Percentiles rank a stretch among this genome's conserved stretches.
These are phyloP conservation scores for Linurgus olivaceus DNA, from an alignment of 2,797 vertebrate genomes.

Conservation along the genomic window DNA sequence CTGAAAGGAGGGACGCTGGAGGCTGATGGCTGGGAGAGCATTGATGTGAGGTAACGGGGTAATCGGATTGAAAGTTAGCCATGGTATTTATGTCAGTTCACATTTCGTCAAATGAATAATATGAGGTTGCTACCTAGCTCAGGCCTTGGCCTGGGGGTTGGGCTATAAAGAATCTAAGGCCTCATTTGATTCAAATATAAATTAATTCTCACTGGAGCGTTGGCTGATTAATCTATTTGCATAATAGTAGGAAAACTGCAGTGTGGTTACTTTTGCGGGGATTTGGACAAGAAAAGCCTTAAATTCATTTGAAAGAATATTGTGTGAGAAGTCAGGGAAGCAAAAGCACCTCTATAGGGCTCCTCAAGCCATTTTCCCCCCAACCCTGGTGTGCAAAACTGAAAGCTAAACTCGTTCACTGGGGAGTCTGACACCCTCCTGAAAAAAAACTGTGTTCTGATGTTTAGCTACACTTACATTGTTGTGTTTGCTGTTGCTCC, in stretches of 20 bases:
- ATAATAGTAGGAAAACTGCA: constrained; percentile 92
- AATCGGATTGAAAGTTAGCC: constrained; percentile 97
- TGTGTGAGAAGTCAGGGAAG: constrained; percentile 77
- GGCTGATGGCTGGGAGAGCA: constrained; percentile 88
- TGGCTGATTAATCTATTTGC: constrained; percentile 92
- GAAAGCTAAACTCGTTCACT: not conserved
- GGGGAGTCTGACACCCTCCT: not conserved
- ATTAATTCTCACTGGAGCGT: constrained; percentile 92
- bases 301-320: constrained; percentile 77
- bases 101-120: constrained; percentile 94
- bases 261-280: constrained; percentile 74
- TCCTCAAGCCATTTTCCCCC: constrained; percentile 28
- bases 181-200: constrained; percentile 94
- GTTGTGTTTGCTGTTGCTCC: not conserved
- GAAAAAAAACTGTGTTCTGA: not conserved
- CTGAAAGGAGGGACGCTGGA: constrained; percentile 93
- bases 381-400: not conserved
- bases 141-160: constrained; percentile 82
- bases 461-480: not conserved
- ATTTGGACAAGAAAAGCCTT: constrained; percentile 79
- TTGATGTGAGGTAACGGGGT: constrained; percentile 93
- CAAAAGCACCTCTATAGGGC: constrained; percentile 55
- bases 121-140: constrained; percentile 87
- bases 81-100: constrained; percentile 96
- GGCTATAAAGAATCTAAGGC: constrained; percentile 83